Conservation (phyloP, 2,797 vertebrate species). For the Ctenosaura bakeri region DNA sequence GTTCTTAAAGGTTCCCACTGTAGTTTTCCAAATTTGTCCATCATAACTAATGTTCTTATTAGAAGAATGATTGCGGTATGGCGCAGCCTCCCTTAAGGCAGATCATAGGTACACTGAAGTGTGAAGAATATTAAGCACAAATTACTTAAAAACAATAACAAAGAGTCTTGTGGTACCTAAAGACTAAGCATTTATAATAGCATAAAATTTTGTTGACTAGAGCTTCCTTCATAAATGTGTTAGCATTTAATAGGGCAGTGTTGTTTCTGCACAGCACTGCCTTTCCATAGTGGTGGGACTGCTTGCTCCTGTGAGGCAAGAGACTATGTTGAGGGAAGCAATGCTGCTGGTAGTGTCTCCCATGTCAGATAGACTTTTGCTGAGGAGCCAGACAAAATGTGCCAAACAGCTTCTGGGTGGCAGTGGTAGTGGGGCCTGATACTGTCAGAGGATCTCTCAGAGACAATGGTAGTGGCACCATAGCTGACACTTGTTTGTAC, state of each 20-base stretch:
- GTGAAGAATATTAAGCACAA: not conserved
- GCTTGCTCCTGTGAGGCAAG: no score
- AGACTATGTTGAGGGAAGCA: no score
- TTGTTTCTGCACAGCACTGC: no score
- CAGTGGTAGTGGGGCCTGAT: no score
- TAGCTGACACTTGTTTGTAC: no score
- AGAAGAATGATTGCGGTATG: not conserved
- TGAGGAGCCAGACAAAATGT: no score
- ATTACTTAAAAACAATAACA: constrained; percentile 21
- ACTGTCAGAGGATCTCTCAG: no score
- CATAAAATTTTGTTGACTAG: not conserved
- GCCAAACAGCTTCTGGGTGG: no score
- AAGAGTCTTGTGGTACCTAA: not conserved
- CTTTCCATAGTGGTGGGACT: no score
- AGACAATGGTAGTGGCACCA: no score
- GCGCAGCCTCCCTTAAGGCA: not conserved
- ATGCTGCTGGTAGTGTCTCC: no score
- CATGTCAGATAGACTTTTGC: no score
- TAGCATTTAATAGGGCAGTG: not conserved
- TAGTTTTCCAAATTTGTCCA: not conserved
- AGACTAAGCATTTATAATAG: not conserved
- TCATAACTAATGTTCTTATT: not conserved
- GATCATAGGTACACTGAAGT: not conserved
- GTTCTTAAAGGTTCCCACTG: not conserved
- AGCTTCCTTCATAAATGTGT: not conserved